Evolutionary conservation across 2,888 invertebrate genomes (phyloP).

Genomic region (Troilus luridus): DNA sequence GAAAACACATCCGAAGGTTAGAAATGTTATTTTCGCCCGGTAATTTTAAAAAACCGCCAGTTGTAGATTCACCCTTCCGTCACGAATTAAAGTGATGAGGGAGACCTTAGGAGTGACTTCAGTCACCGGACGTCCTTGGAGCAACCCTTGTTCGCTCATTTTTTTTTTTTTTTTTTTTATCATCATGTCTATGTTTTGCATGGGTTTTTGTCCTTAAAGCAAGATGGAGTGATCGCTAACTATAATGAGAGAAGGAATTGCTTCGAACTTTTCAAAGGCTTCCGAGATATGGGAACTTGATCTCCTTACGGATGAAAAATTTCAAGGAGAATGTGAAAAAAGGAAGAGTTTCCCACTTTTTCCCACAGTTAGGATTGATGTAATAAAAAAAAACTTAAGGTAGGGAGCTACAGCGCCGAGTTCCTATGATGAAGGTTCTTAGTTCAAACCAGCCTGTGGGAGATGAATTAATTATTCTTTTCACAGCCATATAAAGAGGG

Average conservation of each 20-base stretch:
- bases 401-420: too few relatives aligned
- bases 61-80: conserved; percentile 21
- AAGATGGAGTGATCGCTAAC: not conserved
- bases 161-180: not conserved
- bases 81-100: conserved; percentile 16
- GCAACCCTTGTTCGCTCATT: not conserved
- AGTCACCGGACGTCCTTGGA: conserved; percentile 5
- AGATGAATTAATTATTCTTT: too few relatives aligned
- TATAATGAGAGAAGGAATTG: conserved; percentile 9
- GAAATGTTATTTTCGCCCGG: not conserved
- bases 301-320: not conserved
- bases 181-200: not conserved
- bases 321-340: not conserved
- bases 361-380: not conserved
- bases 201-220: conserved; percentile 24
- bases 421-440: too few relatives aligned
- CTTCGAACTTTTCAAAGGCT: not conserved
- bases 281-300: not conserved
- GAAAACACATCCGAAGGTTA: not conserved
- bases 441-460: too few relatives aligned
- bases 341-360: not conserved
- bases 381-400: not conserved
- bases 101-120: conserved; percentile 8
- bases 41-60: not conserved
- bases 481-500: too few relatives aligned